These are phyloP conservation scores for Poecilobothrus nobilitatus DNA, from an alignment of 2,888 invertebrate species.

Conservation along the genomic window DNA sequence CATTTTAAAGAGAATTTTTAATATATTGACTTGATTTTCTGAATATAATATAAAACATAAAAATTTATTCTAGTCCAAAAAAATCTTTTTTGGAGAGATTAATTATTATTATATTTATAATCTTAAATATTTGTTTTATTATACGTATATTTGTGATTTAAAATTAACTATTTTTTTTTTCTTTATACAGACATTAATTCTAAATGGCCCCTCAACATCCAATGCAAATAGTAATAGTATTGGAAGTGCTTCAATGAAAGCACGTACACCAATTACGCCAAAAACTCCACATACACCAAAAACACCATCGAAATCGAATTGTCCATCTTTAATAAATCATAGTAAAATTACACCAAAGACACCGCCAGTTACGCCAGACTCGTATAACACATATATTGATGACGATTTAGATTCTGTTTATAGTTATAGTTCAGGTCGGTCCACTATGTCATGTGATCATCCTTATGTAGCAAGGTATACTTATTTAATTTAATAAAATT, in stretches of 20 bases:
- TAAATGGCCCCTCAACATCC: constrained; percentile 34
- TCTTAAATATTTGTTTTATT: no score
- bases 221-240: constrained; percentile 15
- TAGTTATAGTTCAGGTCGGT: constrained; percentile 70
- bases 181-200: constrained; percentile 39
- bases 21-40: no score
- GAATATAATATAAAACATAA: no score
- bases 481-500: not conserved
- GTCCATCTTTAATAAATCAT: not conserved
- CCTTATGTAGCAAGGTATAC: constrained; percentile 62
- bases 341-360: constrained; percentile 47
- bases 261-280: constrained; percentile 28
- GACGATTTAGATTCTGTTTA: constrained; percentile 69
- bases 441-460: constrained; percentile 61
- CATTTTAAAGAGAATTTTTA: no score
- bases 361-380: constrained; percentile 55
- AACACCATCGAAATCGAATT: constrained; percentile 29
- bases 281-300: constrained; percentile 47
- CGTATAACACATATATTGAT: constrained; percentile 48
- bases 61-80: no score
- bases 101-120: no score
- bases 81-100: no score
- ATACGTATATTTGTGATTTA: no score
- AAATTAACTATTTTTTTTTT: constrained; percentile 27
- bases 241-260: constrained; percentile 21